phyloP scores from a whole-genome alignment of 1,140 invertebrate species.

The Trinorchestia longiramus region DNA sequence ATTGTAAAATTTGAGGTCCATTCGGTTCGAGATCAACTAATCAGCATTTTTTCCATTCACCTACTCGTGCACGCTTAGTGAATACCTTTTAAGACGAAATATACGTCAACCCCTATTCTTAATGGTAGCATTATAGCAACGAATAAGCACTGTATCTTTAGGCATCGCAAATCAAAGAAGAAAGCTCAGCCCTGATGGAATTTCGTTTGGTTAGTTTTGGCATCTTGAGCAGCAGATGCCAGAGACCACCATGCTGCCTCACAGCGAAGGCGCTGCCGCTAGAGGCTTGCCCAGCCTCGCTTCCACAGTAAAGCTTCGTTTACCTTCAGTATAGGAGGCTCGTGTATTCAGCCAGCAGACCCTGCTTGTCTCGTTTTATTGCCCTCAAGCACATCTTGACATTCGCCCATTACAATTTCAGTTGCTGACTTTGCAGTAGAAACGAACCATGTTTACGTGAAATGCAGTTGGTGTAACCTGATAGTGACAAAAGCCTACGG shows the following conservation, averaged over 20 bases:
- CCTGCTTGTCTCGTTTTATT: background rate
- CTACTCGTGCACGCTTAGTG: background rate
- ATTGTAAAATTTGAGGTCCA: background rate
- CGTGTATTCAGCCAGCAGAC: background rate
- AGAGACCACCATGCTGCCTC: background rate
- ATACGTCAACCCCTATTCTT: background rate
- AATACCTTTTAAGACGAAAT: background rate
- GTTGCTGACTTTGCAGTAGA: background rate
- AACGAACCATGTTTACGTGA: background rate
- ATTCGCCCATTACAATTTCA: background rate
- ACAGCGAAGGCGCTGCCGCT: background rate
- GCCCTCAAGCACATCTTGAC: background rate
- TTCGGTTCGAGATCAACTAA: background rate
- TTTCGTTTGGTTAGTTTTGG: conserved; percentile 33
- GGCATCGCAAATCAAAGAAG: conserved; percentile 45
- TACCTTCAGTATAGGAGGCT: background rate
- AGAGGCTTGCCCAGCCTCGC: conserved; percentile 17
- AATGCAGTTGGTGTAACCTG: background rate
- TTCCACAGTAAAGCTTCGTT: conserved; percentile 11
- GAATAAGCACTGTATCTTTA: conserved; percentile 49
- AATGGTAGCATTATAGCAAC: background rate
- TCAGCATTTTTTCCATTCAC: background rate
- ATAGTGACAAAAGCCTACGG: background rate
- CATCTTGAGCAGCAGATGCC: background rate
- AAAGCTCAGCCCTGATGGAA: conserved; percentile 16